Conservation (phyloP, 2,797 vertebrate genomes). For the Pogonophryne albipinna region DNA sequence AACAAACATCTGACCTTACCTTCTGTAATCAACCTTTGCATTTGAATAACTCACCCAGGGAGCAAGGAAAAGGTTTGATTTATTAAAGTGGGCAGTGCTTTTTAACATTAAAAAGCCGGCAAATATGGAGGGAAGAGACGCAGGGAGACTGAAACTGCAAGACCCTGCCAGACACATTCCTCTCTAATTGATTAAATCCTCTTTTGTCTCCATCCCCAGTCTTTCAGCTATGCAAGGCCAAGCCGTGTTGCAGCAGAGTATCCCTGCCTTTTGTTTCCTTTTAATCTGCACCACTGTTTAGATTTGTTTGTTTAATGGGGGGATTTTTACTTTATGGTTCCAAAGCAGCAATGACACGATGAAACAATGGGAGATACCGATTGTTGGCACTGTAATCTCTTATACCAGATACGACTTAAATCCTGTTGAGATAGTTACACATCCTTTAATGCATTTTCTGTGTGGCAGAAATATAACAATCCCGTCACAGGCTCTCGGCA, state of each 20-base stretch:
- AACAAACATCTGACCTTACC: constrained; percentile 3
- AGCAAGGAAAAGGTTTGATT: constrained; percentile 53
- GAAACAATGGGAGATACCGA: constrained; percentile 3
- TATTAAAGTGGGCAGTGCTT: constrained; percentile 59
- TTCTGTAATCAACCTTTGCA: constrained; percentile 30
- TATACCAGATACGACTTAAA: constrained; percentile 46
- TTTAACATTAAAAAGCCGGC: constrained; percentile 64
- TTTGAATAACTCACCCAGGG: constrained; percentile 24
- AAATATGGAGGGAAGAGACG: constrained; percentile 58
- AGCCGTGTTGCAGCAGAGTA: constrained; percentile 38
- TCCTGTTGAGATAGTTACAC: constrained; percentile 30
- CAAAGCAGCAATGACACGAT: not conserved
- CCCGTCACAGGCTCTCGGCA: constrained; percentile 37
- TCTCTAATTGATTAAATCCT: constrained; percentile 72
- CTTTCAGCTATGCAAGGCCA: constrained; percentile 49
- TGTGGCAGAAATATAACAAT: constrained; percentile 33
- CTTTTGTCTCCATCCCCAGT: constrained; percentile 58
- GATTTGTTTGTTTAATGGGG: constrained; percentile 28
- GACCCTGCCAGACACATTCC: constrained; percentile 62
- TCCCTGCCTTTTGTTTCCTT: constrained; percentile 49
- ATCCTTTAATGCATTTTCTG: constrained; percentile 1
- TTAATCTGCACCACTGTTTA: constrained; percentile 40
- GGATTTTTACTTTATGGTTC: constrained; percentile 19
- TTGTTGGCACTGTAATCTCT: constrained; percentile 36
- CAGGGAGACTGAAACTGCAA: constrained; percentile 55